These are phyloP conservation scores for Romanogobio albipinnatus DNA, from an alignment of 2,113 vertebrate genomes.

Conservation along the genomic window DNA sequence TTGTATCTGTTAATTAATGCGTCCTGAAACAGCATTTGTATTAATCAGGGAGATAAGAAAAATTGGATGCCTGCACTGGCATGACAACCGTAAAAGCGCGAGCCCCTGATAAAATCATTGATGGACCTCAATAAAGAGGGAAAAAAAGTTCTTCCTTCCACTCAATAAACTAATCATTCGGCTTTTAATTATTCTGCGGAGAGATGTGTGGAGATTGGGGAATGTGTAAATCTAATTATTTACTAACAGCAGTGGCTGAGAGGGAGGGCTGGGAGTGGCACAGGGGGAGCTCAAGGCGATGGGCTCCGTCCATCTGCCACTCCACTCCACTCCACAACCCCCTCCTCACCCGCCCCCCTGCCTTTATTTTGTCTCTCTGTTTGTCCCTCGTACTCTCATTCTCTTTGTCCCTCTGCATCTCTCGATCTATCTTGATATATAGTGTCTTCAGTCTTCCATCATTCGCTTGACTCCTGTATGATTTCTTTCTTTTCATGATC, in stretches of 20 bases:
- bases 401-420: conserved; percentile 37
- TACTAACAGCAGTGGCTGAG: conserved; percentile 90
- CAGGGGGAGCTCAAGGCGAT: conserved; percentile 79
- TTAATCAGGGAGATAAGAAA: conserved; percentile 99
- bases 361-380: conserved; percentile 35
- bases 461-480: background rate
- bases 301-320: conserved; percentile 82
- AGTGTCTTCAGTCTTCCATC: background rate
- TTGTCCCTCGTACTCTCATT: conserved; percentile 53
- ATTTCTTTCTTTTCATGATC: background rate
- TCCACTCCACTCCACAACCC: conserved; percentile 52
- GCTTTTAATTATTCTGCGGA: conserved; percentile 98
- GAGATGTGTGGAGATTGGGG: conserved; percentile 91
- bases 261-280: conserved; percentile 75
- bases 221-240: conserved; percentile 94
- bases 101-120: conserved; percentile 95
- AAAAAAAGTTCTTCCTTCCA: conserved; percentile 90
- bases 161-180: conserved; percentile 99
- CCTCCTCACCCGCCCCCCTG: conserved; percentile 27
- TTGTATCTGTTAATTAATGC: conserved; percentile 99
- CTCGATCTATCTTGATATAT: conserved; percentile 30
- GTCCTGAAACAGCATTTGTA: conserved; percentile 99
- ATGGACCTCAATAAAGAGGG: conserved; percentile 94
- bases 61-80: conserved; percentile 98
- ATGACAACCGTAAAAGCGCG: conserved; percentile 93